These are phyloP conservation scores for Liparis tanakae DNA, from an alignment of 2,797 vertebrate genomes.

Conservation along the genomic window DNA sequence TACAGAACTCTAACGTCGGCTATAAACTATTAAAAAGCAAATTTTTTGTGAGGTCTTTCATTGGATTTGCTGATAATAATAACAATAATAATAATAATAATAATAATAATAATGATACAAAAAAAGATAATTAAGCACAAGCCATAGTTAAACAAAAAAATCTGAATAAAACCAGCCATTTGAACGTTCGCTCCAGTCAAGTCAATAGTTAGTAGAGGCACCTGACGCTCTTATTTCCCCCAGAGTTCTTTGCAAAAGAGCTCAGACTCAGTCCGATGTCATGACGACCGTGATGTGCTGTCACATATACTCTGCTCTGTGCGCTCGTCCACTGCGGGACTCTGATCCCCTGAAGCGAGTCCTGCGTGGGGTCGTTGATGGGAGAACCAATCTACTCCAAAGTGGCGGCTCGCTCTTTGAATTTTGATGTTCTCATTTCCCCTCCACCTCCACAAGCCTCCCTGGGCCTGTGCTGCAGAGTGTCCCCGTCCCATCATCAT, in stretches of 20 bases:
- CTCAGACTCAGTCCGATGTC: too few relatives aligned
- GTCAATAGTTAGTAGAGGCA: not conserved
- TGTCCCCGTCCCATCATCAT: not conserved
- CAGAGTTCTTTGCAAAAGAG: not conserved
- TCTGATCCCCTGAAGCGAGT: not conserved
- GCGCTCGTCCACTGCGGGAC: too few relatives aligned
- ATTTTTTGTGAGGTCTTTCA: not conserved
- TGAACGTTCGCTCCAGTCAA: not conserved
- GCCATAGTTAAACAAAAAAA: not conserved
- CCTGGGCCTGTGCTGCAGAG: not conserved
- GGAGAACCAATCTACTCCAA: not conserved
- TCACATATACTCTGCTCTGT: too few relatives aligned
- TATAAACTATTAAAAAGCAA: not conserved
- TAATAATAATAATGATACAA: too few relatives aligned
- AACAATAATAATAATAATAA: conserved; percentile 5
- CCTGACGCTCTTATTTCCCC: not conserved
- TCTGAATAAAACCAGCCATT: not conserved
- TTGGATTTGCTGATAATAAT: conserved; percentile 11
- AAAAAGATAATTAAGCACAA: not conserved
- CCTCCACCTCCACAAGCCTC: not conserved
- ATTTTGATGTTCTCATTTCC: not conserved
- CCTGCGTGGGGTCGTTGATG: not conserved
- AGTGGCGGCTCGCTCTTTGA: not conserved
- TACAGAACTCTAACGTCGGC: not conserved
- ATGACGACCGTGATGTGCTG: too few relatives aligned